These are phyloP conservation scores for Toxotes lorentzi DNA, from an alignment of 2,797 vertebrate genomes.

Conservation along the genomic window DNA sequence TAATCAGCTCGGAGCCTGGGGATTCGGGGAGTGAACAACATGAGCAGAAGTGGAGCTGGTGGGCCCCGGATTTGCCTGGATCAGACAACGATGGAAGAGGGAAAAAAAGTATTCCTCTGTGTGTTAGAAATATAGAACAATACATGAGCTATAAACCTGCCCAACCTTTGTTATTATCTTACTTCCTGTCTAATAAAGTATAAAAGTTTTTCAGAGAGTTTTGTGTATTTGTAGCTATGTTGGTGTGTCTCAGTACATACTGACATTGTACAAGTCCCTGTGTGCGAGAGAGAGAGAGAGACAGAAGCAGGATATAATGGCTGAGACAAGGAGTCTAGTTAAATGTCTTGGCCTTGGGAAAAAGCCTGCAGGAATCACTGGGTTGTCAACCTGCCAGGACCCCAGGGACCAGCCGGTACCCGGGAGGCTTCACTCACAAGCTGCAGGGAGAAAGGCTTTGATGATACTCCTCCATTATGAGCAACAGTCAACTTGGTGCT, in stretches of 20 bases:
- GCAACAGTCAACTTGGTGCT: conserved; percentile 31
- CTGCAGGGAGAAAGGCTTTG: conserved; percentile 53
- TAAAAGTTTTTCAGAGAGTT: conserved; percentile 16
- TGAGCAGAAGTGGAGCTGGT: conserved; percentile 42
- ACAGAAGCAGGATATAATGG: conserved; percentile 37
- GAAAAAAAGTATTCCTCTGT: conserved; percentile 26
- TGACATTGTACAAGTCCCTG: conserved; percentile 7
- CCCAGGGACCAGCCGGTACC: conserved; percentile 65
- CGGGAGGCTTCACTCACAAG: conserved; percentile 58
- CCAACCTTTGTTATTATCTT: conserved; percentile 18
- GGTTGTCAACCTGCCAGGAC: conserved; percentile 72
- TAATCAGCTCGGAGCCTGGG: conserved; percentile 68
- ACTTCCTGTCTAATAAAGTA: conserved; percentile 33
- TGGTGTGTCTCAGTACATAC: conserved; percentile 6
- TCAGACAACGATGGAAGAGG: conserved; percentile 38
- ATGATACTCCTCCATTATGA: conserved; percentile 50
- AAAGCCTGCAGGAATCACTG: conserved; percentile 63
- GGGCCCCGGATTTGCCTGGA: conserved; percentile 52
- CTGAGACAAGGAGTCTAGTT: conserved; percentile 62
- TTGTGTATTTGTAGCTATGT: conserved; percentile 1
- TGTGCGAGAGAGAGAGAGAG: conserved; percentile 30
- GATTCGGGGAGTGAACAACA: conserved; percentile 58
- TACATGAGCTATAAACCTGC: conserved; percentile 32
- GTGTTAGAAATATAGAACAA: conserved; percentile 39
- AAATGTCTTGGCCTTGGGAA: conserved; percentile 60